Conservation (phyloP, 1,140 invertebrate species). For the Euwallacea similis region DNA sequence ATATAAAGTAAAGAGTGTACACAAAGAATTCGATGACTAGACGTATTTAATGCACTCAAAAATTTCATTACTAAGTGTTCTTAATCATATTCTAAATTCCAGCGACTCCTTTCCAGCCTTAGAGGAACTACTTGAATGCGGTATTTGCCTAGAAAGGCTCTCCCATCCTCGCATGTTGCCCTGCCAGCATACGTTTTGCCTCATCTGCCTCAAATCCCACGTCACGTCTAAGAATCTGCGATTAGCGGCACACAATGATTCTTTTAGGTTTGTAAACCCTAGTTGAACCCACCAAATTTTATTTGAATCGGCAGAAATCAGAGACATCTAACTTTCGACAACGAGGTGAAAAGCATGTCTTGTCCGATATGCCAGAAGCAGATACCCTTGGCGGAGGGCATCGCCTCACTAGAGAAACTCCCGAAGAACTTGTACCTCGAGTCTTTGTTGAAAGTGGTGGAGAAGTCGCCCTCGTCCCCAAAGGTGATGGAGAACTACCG, state of each 20-base stretch:
- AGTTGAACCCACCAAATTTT: too few relatives aligned
- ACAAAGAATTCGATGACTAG: too few relatives aligned
- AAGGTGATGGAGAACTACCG: conserved; percentile 42
- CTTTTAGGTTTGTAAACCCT: too few relatives aligned
- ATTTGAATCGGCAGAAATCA: too few relatives aligned
- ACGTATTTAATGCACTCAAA: background rate
- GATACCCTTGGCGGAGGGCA: conserved; percentile 51
- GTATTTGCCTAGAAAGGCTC: conserved; percentile 70
- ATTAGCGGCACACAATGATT: background rate
- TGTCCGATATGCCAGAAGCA: conserved; percentile 48
- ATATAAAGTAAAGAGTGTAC: background rate
- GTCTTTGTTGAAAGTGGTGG: conserved; percentile 56
- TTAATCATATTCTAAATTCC: background rate
- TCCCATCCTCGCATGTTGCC: conserved; percentile 69
- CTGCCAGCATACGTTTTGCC: conserved; percentile 78
- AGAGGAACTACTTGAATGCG: conserved; percentile 69
- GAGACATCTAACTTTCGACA: conserved; percentile 1
- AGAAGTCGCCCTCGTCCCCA: conserved; percentile 15
- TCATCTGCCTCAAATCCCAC: conserved; percentile 61
- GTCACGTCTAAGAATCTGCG: conserved; percentile 46
- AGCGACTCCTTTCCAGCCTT: conserved; percentile 56
- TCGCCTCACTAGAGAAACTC: conserved; percentile 55
- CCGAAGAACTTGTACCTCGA: conserved; percentile 64
- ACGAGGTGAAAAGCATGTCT: conserved; percentile 30
- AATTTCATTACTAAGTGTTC: background rate